Base-by-base conservation (phyloP, 1,140 invertebrate genomes). In the Onthophagus taurus region DNA sequence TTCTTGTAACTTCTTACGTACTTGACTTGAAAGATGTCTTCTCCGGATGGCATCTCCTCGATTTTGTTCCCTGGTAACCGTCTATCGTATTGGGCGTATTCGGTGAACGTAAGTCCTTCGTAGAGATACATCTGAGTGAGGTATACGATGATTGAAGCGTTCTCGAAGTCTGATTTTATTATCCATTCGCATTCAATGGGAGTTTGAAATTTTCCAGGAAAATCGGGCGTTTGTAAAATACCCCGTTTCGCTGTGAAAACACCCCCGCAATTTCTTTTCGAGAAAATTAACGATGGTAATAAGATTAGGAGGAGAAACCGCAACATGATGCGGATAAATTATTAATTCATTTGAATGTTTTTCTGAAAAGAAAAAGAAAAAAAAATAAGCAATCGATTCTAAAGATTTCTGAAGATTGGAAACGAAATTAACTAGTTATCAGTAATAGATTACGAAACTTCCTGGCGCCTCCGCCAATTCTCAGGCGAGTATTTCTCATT, bases 171-270 rank as follows among this genome's bases (percentile, higher is more conserved):
- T 4, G 85, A 80, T 52, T 89, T 80, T 54, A 94, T 89, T 9
- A 92, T 70, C 89, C 89, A 94, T 42, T 79, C 74, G 60, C 88
- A 90, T 43, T 76, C 76, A 31, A 90, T 81, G 3, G 89, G 89
- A 12, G 86, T 80, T 6, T 42, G 45, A 45, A 57, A 60, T 1
- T 76, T 69, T 18, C 75, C 66, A 0, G 89, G 90, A 54, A 92
- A 93, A 54, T 83, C 80, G 0, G 88, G 87, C 1, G 86, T 91
- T 21, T 80, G 73, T 19, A 94, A 79, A 30, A 83, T 63, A 1
- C 85, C 85, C 17, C 72, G 69, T 1, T 71, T 67, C 0, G 68
- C 71, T 2, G 72, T 76, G 11, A 83, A 63, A 7, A 70, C 65
- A 1, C 76, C 78, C 0, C 81, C 81, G 51, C 84, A 86, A 38